These are phyloP conservation scores for Scaptomyza graminum DNA, from an alignment of 1,140 invertebrate genomes.

Conservation along the genomic window DNA sequence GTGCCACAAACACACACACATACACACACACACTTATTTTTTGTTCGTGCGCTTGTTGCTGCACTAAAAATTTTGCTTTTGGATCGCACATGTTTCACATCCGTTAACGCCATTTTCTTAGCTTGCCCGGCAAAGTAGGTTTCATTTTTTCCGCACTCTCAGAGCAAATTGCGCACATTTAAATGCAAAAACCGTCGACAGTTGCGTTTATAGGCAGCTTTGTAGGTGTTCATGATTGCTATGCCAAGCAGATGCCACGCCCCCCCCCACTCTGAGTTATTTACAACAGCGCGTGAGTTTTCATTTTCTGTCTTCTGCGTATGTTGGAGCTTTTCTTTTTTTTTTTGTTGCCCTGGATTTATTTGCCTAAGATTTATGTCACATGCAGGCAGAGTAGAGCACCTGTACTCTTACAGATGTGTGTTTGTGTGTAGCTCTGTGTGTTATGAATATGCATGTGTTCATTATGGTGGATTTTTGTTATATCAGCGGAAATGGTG, in stretches of 20 bases:
- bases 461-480: slow-evolving; percentile 71
- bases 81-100: slow-evolving; percentile 73
- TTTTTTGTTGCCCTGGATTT: slow-evolving; percentile 54
- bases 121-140: slow-evolving; percentile 58
- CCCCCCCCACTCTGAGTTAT: slow-evolving; percentile 51
- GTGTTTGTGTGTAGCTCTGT: slow-evolving; percentile 30
- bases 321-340: slow-evolving; percentile 23
- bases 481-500: slow-evolving; percentile 72
- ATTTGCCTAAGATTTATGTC: slow-evolving; percentile 78
- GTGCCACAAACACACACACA: slow-evolving; percentile 54
- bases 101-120: slow-evolving; percentile 66
- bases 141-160: slow-evolving; percentile 34
- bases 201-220: slow-evolving; percentile 51
- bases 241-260: slow-evolving; percentile 40
- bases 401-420: slow-evolving; percentile 4
- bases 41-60: slow-evolving; percentile 27
- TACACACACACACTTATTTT: slow-evolving; percentile 31
- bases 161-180: slow-evolving; percentile 74
- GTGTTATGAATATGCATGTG: slow-evolving; percentile 78
- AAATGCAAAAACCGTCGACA: slow-evolving; percentile 80
- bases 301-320: slow-evolving; percentile 64
- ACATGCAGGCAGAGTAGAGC: slow-evolving; percentile 52
- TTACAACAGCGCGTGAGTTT: slow-evolving; percentile 68
- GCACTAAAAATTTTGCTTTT: slow-evolving; percentile 27
- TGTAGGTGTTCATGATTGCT: slow-evolving; percentile 73